phyloP scores from a whole-genome alignment of 2,888 invertebrate genomes.

The Steinernema hermaphroditum region DNA sequence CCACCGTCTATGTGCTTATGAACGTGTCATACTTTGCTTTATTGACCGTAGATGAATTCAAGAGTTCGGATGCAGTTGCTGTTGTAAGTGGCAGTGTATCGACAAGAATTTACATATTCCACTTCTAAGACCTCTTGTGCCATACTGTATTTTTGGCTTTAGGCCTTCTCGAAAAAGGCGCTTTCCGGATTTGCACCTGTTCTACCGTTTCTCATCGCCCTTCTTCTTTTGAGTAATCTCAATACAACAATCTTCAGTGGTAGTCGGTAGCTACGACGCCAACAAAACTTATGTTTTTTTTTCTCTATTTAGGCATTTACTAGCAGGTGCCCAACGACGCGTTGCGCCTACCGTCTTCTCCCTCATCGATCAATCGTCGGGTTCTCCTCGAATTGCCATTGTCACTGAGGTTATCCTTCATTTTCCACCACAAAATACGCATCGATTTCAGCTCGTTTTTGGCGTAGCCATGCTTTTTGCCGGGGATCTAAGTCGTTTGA shows the following conservation, averaged over 20 bases:
- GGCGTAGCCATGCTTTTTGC: constrained; percentile 55
- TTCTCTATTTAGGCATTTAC: constrained; percentile 48
- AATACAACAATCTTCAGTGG: constrained; percentile 62
- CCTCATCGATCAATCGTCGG: constrained; percentile 36
- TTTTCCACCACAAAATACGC: not conserved
- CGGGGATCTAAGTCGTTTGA: constrained; percentile 56
- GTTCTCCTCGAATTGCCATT: constrained; percentile 46
- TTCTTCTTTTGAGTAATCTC: constrained; percentile 61
- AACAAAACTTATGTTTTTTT: not conserved
- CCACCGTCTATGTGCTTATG: constrained; percentile 76
- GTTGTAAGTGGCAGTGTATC: constrained; percentile 48
- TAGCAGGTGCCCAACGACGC: constrained; percentile 35
- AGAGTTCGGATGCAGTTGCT: constrained; percentile 56
- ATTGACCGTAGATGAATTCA: constrained; percentile 48
- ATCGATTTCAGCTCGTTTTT: constrained; percentile 39
- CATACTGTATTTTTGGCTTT: constrained; percentile 1
- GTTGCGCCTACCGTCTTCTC: constrained; percentile 42
- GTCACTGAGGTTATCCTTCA: constrained; percentile 43
- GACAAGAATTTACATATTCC: too few relatives aligned
- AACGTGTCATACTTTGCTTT: constrained; percentile 61
- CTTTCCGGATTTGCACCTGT: constrained; percentile 52
- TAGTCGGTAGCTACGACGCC: constrained; percentile 45
- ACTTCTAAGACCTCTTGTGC: not conserved
- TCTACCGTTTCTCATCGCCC: constrained; percentile 60
- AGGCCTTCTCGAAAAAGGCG: constrained; percentile 55